Conservation (phyloP, 2,888 invertebrate species). For the Therioaphis trifolii region DNA sequence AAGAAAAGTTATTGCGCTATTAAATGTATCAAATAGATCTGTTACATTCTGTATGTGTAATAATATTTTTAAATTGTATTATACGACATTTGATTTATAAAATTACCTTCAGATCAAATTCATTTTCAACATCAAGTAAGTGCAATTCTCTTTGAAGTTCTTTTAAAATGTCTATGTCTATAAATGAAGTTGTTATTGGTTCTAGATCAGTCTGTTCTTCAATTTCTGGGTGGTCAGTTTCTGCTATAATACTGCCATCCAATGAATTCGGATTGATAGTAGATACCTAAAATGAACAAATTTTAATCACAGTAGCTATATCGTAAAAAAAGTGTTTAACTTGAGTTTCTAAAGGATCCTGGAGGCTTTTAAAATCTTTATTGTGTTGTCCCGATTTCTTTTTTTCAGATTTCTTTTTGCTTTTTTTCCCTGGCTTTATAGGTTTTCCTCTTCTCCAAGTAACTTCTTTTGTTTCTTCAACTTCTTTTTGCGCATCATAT, state of each 20-base stretch:
- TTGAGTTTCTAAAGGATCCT: slow-evolving; percentile 76
- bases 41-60: too few species aligned
- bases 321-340: slow-evolving; percentile 66
- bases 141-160: slow-evolving; percentile 77
- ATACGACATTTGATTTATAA: too few species aligned
- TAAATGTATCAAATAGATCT: too few species aligned
- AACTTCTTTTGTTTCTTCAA: slow-evolving; percentile 43
- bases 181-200: slow-evolving; percentile 69
- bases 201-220: slow-evolving; percentile 70
- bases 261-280: slow-evolving; percentile 51
- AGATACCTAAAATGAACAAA: slow-evolving; percentile 38
- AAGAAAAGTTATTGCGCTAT: too few species aligned
- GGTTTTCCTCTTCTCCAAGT: slow-evolving; percentile 57
- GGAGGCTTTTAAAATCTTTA: slow-evolving; percentile 70
- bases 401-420: slow-evolving; percentile 47
- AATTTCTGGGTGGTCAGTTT: slow-evolving; percentile 63
- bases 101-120: slow-evolving; percentile 79
- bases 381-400: slow-evolving; percentile 67
- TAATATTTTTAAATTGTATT: too few species aligned
- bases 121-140: slow-evolving; percentile 77
- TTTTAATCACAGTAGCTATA: background rate
- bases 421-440: slow-evolving; percentile 36
- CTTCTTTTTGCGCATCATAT: slow-evolving; percentile 45
- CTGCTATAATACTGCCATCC: slow-evolving; percentile 33
- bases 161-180: slow-evolving; percentile 75